phyloP scores from a whole-genome alignment of 2,797 vertebrate species.

The Amniataba percoides region DNA sequence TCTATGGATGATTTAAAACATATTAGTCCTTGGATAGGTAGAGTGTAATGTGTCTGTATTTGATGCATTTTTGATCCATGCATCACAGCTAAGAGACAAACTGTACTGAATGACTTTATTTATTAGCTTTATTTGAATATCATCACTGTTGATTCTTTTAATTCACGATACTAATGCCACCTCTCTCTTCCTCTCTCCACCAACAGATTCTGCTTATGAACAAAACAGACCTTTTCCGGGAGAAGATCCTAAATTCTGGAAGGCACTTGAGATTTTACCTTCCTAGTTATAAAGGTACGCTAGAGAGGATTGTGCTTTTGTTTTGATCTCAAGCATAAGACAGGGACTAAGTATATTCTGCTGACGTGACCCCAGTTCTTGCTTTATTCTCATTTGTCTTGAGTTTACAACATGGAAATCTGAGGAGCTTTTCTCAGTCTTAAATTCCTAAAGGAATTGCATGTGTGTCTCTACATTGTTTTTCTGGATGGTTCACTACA shows the following conservation, averaged over 20 bases:
- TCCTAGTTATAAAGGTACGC: conserved; percentile 76
- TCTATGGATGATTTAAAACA: background rate
- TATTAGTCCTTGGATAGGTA: background rate
- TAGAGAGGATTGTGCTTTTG: background rate
- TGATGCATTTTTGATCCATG: background rate
- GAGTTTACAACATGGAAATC: background rate
- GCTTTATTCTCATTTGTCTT: background rate
- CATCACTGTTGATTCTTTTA: background rate
- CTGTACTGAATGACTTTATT: background rate
- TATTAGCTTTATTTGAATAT: conserved; percentile 1
- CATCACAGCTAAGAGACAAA: background rate
- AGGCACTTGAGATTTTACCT: conserved; percentile 80
- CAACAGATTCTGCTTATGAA: conserved; percentile 85
- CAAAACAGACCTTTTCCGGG: conserved; percentile 83
- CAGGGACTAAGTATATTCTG: background rate
- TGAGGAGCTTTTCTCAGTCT: background rate
- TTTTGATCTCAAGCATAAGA: background rate
- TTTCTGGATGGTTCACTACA: conserved; percentile 4
- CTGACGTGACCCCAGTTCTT: background rate
- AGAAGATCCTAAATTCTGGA: conserved; percentile 80
- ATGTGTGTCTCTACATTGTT: background rate
- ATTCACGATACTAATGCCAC: background rate
- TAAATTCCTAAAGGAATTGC: background rate
- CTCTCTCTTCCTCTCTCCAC: background rate
- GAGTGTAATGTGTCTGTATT: background rate